These are phyloP conservation scores for Melinopterus prodromus DNA, from an alignment of 2,888 invertebrate species.

Conservation along the genomic window DNA sequence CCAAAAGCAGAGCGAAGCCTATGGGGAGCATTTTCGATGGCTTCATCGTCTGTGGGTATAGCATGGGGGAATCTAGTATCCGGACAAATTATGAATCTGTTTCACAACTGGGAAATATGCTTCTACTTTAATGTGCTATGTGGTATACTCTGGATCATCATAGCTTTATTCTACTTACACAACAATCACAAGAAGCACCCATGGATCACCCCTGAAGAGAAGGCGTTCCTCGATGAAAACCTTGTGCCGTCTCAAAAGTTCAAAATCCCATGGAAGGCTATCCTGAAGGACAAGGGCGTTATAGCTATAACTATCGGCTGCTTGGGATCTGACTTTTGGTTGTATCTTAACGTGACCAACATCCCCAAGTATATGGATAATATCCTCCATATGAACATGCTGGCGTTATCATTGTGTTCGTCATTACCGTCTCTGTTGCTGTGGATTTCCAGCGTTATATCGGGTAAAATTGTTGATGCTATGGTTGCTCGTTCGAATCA, in stretches of 20 bases:
- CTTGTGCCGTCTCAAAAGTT: slow-evolving; percentile 16
- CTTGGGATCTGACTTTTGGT: slow-evolving; percentile 75
- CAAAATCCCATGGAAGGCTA: slow-evolving; percentile 29
- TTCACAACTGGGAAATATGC: slow-evolving; percentile 62
- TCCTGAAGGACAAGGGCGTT: slow-evolving; percentile 68
- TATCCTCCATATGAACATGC: slow-evolving; percentile 71
- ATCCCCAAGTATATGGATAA: slow-evolving; percentile 75
- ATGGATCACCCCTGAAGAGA: slow-evolving; percentile 27
- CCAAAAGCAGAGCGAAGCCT: slow-evolving; percentile 66
- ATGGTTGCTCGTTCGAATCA: slow-evolving; percentile 5
- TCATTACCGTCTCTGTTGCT: slow-evolving; percentile 72
- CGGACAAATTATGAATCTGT: slow-evolving; percentile 61
- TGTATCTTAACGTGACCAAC: slow-evolving; percentile 76
- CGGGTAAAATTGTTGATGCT: slow-evolving; percentile 62
- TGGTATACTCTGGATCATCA: slow-evolving; percentile 33
- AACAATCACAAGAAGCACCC: slow-evolving; percentile 64
- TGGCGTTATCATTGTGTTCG: slow-evolving; percentile 69
- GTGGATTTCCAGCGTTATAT: slow-evolving; percentile 70
- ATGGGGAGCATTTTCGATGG: slow-evolving; percentile 68
- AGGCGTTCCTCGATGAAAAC: slow-evolving; percentile 17
- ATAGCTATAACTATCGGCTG: slow-evolving; percentile 81
- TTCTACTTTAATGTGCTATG: slow-evolving; percentile 28
- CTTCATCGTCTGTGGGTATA: slow-evolving; percentile 69
- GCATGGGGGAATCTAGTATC: slow-evolving; percentile 64
- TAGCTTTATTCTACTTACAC: slow-evolving; percentile 53